Conservation (phyloP, 2,888 invertebrate species). For the Ophion obscuratus region DNA sequence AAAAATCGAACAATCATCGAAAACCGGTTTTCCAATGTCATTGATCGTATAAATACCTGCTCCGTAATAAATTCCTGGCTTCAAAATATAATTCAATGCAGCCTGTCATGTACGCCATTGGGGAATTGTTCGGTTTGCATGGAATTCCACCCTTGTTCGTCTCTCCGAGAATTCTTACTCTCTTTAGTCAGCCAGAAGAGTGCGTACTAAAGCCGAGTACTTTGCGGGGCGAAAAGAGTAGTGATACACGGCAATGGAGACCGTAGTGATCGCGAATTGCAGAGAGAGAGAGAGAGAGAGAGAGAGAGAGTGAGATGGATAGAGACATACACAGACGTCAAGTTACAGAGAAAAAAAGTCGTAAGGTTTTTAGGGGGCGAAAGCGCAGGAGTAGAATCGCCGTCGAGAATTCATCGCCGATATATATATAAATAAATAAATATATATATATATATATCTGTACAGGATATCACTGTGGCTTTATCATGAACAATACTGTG, state of each 20-base stretch:
- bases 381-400: conserved; percentile 42
- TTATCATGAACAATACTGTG: conserved; percentile 83
- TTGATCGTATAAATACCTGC: neutral
- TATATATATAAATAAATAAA: neutral
- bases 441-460: conserved; percentile 36
- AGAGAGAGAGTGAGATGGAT: conserved; percentile 3
- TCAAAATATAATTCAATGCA: neutral
- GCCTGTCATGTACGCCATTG: neutral
- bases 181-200: conserved; percentile 2
- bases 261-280: conserved; percentile 28
- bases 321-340: conserved; percentile 15
- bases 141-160: neutral
- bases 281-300: conserved; percentile 6
- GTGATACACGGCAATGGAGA: conserved; percentile 37
- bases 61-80: neutral
- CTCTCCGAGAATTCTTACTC: conserved; percentile 14
- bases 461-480: conserved; percentile 79
- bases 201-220: conserved; percentile 44
- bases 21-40: neutral
- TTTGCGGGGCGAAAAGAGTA: conserved; percentile 41
- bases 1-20: neutral
- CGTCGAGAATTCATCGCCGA: conserved; percentile 61
- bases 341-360: conserved; percentile 55
- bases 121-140: neutral
- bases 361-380: conserved; percentile 75